Base-by-base conservation (phyloP, 2,797 vertebrate genomes). In the Ambastaia sidthimunki region DNA sequence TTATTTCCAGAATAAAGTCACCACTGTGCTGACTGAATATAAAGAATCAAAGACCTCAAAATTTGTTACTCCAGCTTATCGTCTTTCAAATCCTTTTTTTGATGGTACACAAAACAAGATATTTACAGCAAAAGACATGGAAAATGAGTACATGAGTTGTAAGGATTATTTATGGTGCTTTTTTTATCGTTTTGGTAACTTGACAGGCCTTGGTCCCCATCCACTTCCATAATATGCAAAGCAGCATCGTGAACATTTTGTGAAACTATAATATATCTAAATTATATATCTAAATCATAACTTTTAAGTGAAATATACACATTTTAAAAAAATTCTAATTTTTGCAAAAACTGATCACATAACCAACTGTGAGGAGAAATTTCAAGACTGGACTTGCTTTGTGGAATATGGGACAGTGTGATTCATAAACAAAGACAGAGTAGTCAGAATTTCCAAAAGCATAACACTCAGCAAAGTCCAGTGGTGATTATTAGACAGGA, bases 401-500 rank as follows among this genome's bases (percentile, higher is more conserved):
- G 41, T 71, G 59, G 52, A 78, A 78, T 71, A 69, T 63, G 76
- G 68, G 28, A n/a, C 57, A 62, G 47, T 31, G 47, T 71, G 76
- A 78, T 63, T 71, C 76, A 71, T 63, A 71, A 66, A 71, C 67
- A 70, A 15, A 73, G 37, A 62, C 37, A 41, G 16, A 74, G 59
- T 21, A 63, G 60, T 75, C 75, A 57, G 44, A 78, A 25, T 28
- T 37, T 76, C 67, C 67, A 57, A 60, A 78, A 48, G 67, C 41
- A 78, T 78, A 62, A 71, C 41, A 44, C 69, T 73, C 70, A 73
- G 31, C 34, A 73, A 57, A 55, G 50, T 65, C 60, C 60, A 72
- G 28, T 71, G 28, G 55, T 63, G 55, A 80, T 52, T 74, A 74
- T 73, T 41, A 68, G 66, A 74, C 65, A 74, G 70, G 76, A 67